Percentiles rank a stretch among this genome's conserved stretches.
Evolutionary conservation across 2,113 vertebrate genomes (phyloP).

Genomic region (Bubo blakistoni): DNA sequence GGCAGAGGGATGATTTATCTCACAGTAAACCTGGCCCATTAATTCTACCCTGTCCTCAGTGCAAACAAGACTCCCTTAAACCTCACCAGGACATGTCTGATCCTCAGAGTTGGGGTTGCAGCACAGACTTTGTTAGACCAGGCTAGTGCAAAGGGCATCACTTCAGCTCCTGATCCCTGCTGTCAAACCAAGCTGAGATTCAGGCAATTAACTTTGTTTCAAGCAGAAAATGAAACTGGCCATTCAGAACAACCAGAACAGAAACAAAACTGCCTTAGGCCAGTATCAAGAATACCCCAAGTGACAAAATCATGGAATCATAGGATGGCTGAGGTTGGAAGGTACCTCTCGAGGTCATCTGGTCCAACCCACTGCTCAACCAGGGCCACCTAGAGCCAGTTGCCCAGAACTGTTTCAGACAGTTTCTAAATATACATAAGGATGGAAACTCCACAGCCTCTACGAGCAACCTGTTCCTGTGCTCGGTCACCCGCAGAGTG

Average conservation of each 20-base stretch:
- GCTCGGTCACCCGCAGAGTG: too few relatives aligned
- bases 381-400: background rate
- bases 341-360: background rate
- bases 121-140: background rate
- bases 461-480: background rate
- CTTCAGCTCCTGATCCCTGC: background rate
- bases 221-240: background rate
- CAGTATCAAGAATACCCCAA: background rate
- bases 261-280: background rate
- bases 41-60: background rate
- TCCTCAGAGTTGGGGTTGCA: background rate
- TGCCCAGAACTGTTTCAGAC: background rate
- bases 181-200: background rate
- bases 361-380: background rate
- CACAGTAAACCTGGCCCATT: background rate
- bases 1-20: background rate
- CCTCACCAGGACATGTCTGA: background rate
- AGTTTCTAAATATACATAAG: background rate
- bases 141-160: background rate
- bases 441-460: background rate
- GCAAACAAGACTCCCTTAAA: background rate
- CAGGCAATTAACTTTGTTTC: background rate
- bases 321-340: background rate
- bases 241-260: background rate
- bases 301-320: background rate